Evolutionary conservation across 2,888 invertebrate genomes (phyloP), one percentile per base, ranked within the genome.

Genomic region (Siphonodentalium dalli): DNA sequence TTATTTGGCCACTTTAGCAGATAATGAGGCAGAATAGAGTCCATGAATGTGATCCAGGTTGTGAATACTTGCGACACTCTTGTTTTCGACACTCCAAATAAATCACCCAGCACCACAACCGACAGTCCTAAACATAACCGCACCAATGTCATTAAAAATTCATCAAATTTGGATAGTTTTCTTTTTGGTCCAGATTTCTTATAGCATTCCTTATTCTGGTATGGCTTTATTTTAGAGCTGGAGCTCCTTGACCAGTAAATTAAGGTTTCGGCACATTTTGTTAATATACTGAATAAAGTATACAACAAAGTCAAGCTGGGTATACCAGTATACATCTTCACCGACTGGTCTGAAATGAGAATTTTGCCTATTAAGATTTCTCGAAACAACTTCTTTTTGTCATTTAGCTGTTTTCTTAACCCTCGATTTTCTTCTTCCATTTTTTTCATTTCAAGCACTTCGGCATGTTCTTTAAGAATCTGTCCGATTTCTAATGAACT

Each of bases 31-130:
- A 54, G 42, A 11, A 47, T 26, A 23, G 3, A 2, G 24, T 28
- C n/a, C 51, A 51, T 39, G 21, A 23, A 39, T 28, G 37, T 47
- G 9, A 54, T 31, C 47, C 54, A 54, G 8, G 54, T 54, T 2
- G 47, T 20, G n/a, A 43, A 27, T 15, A 42, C 39, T 24, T 54
- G 47, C n/a, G 54, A 54, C 15, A 54, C 38, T 15, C 47, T 33
- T 4, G 29, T 15, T 8, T n/a, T 8, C 2, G 39, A 53, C 11
- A 52, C 15, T 21, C 52, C 46, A 52, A 52, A 52, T n/a, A 52
- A n/a, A 28, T 52, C 52, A 28, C 34, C 27, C 31, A 52, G 31
- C 13, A 18, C 11, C 28, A 38, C 45, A 11, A 34, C 34, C 3
- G 18, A 3, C 2, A 53, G 11, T 26, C 13, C 41, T 9, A 46